Evolutionary conservation across 2,888 invertebrate species (phyloP).

Genomic region (Homarus gammarus): DNA sequence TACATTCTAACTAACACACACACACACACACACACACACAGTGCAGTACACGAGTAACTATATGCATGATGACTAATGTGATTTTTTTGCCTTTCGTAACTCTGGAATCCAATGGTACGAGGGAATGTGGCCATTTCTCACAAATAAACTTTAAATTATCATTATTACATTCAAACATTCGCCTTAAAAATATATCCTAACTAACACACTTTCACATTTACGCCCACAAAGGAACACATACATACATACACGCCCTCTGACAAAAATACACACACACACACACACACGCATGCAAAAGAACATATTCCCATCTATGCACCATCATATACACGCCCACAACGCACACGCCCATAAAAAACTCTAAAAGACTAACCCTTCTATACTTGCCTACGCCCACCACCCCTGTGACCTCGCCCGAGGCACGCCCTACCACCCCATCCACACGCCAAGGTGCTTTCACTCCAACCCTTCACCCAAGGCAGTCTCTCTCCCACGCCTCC

Average conservation of each 20-base stretch:
- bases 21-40: too few species aligned
- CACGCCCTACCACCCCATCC: neutral
- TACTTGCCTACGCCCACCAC: neutral
- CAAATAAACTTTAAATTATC: too few species aligned
- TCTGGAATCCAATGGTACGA: too few species aligned
- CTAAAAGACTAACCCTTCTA: too few species aligned
- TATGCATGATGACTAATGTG: too few species aligned
- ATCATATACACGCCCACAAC: neutral
- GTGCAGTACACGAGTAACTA: too few species aligned
- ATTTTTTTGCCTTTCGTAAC: too few species aligned
- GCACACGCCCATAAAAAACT: neutral
- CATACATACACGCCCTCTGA: neutral
- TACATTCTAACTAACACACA: too few species aligned
- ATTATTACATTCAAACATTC: too few species aligned
- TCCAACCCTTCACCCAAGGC: neutral
- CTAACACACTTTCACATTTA: neutral
- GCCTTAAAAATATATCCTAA: too few species aligned
- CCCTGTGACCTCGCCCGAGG: neutral
- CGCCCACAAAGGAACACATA: neutral
- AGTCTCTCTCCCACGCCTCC: neutral
- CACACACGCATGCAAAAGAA: slow-evolving; percentile 10
- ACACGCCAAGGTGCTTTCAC: neutral
- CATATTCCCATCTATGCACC: neutral
- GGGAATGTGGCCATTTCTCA: too few species aligned
- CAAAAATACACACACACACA: neutral